phyloP scores from a whole-genome alignment of 2,113 vertebrate species.

The Lagopus leucura region DNA sequence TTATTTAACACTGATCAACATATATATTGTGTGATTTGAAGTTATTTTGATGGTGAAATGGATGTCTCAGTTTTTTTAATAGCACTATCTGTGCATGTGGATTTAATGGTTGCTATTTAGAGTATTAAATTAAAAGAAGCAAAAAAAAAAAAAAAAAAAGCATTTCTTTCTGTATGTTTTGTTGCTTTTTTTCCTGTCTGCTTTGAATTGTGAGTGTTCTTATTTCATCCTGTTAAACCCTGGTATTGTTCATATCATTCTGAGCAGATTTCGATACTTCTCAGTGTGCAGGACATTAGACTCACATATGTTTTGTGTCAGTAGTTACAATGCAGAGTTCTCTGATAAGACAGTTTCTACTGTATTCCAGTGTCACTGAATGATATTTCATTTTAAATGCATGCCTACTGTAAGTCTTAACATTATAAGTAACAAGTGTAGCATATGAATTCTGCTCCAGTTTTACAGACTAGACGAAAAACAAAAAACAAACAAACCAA shows the following conservation, averaged over 20 bases:
- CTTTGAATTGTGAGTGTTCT: not conserved
- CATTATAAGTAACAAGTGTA: not conserved
- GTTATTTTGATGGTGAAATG: not conserved
- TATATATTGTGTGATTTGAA: not conserved
- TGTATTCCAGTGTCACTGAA: not conserved
- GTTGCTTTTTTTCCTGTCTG: not conserved
- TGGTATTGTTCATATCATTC: not conserved
- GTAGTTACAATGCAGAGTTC: not conserved
- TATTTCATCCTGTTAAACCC: not conserved
- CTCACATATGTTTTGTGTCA: not conserved
- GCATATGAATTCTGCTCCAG: not conserved
- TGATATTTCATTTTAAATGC: constrained; percentile 14
- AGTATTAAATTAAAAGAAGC: not conserved
- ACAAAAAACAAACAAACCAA: not conserved
- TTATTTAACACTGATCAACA: not conserved
- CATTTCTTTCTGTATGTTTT: not conserved
- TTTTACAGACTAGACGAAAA: not conserved
- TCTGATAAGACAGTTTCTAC: not conserved
- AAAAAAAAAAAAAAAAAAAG: not conserved
- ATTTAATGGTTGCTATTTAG: not conserved
- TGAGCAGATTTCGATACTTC: not conserved
- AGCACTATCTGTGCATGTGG: not conserved
- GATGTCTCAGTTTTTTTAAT: not conserved
- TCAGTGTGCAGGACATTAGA: not conserved
- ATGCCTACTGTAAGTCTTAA: not conserved